These are phyloP conservation scores for Heliconius aoede DNA, from an alignment of 2,888 invertebrate species.

Conservation along the genomic window DNA sequence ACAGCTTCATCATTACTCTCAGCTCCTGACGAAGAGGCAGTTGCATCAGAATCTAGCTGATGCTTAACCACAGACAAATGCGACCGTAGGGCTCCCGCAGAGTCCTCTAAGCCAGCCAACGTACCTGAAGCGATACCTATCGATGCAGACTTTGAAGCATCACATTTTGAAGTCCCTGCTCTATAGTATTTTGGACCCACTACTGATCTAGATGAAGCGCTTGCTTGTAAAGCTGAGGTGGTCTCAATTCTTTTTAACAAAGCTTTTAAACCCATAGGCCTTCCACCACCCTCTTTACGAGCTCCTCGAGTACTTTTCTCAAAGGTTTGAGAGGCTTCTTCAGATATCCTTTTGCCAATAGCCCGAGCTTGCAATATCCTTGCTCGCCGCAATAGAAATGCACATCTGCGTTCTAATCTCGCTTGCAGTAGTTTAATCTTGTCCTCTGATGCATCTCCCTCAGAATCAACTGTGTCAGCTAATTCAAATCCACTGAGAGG, in stretches of 20 bases:
- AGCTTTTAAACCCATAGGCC: constrained; percentile 74
- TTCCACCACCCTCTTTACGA: constrained; percentile 80
- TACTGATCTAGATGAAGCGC: constrained; percentile 68
- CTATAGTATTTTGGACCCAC: constrained; percentile 73
- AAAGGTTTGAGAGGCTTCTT: constrained; percentile 86
- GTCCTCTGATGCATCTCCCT: constrained; percentile 80
- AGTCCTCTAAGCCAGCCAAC: constrained; percentile 87
- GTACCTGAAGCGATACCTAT: constrained; percentile 85
- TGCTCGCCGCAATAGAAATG: constrained; percentile 88
- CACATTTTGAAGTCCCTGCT: constrained; percentile 87
- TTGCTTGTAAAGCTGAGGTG: constrained; percentile 73
- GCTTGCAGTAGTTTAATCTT: constrained; percentile 82
- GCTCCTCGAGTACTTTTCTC: constrained; percentile 90
- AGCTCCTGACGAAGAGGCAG: constrained; percentile 96
- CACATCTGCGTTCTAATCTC: constrained; percentile 87
- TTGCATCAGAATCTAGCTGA: constrained; percentile 95
- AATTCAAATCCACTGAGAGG: constrained; percentile 75
- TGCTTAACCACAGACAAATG: constrained; percentile 89
- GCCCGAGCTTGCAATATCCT: constrained; percentile 89
- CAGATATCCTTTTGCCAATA: constrained; percentile 90
- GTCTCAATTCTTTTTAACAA: constrained; percentile 76
- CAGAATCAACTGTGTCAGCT: constrained; percentile 80
- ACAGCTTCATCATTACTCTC: constrained; percentile 96
- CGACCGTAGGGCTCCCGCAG: constrained; percentile 88
- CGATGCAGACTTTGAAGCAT: constrained; percentile 88